Conservation (phyloP, 2,113 vertebrate species). For the Regulus satrapa region DNA sequence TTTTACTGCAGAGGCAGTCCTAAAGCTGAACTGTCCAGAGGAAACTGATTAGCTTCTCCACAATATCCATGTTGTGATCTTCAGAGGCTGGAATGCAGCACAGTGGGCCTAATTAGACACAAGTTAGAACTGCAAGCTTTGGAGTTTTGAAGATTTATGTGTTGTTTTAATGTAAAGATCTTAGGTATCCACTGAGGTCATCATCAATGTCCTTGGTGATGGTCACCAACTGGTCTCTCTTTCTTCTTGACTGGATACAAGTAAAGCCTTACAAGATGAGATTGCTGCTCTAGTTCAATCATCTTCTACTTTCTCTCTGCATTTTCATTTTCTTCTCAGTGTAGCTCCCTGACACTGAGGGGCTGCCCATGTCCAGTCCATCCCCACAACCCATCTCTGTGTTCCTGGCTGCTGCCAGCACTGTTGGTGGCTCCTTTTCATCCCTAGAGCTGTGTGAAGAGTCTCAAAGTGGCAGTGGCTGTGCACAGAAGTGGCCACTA, state of each 20-base stretch:
- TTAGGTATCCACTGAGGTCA: not conserved
- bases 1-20: not conserved
- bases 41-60: not conserved
- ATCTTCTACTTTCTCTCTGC: not conserved
- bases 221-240: not conserved
- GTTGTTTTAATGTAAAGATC: not conserved
- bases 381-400: not conserved
- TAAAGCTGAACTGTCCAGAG: not conserved
- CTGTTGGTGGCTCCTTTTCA: not conserved
- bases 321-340: not conserved
- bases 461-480: not conserved
- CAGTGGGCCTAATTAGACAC: no score
- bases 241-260: not conserved
- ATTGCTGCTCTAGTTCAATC: not conserved
- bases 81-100: not conserved
- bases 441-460: not conserved
- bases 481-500: not conserved
- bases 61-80: not conserved
- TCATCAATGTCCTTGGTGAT: not conserved
- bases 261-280: not conserved
- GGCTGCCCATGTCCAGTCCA: accelerated
- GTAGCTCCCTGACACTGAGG: not conserved
- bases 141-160: not conserved
- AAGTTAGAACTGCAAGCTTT: not conserved
- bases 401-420: not conserved